phyloP scores from a whole-genome alignment of 2,797 vertebrate species.

The Pristis pectinata region DNA sequence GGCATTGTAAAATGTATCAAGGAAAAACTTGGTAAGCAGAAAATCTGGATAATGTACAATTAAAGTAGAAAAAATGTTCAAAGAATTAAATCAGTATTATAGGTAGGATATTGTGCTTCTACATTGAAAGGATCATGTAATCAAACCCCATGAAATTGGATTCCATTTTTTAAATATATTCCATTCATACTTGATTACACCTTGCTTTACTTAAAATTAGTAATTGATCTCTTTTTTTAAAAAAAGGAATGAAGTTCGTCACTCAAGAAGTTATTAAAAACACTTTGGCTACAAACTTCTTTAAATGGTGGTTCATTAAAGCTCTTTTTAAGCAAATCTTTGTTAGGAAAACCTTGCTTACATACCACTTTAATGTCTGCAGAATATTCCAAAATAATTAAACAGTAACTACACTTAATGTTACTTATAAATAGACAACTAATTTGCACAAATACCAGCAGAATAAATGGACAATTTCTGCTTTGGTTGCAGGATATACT shows the following conservation, averaged over 20 bases:
- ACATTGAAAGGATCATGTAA: too few species aligned
- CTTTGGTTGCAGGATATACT: background rate
- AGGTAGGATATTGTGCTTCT: background rate
- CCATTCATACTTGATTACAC: background rate
- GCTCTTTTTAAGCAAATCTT: background rate
- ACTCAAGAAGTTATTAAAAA: too few species aligned
- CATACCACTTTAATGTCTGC: background rate
- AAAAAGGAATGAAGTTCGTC: too few species aligned
- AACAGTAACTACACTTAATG: background rate
- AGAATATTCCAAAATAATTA: background rate
- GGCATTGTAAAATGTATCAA: slow-evolving; percentile 87
- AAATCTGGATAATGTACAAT: background rate
- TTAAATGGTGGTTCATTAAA: too few species aligned
- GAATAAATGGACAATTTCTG: background rate
- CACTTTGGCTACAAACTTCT: too few species aligned
- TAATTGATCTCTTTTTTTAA: too few species aligned
- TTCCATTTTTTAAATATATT: too few species aligned
- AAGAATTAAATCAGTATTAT: background rate
- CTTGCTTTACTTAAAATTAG: background rate
- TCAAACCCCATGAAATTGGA: too few species aligned
- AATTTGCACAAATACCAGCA: background rate
- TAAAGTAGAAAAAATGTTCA: background rate
- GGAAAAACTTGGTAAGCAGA: slow-evolving; percentile 82
- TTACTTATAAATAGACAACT: background rate
- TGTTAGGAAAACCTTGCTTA: background rate